A percentile compares a stretch with the other conserved stretches of the same genome.
Evolutionary conservation across 2,888 invertebrate species (phyloP).

Genomic region (Nemurella pictetii): DNA sequence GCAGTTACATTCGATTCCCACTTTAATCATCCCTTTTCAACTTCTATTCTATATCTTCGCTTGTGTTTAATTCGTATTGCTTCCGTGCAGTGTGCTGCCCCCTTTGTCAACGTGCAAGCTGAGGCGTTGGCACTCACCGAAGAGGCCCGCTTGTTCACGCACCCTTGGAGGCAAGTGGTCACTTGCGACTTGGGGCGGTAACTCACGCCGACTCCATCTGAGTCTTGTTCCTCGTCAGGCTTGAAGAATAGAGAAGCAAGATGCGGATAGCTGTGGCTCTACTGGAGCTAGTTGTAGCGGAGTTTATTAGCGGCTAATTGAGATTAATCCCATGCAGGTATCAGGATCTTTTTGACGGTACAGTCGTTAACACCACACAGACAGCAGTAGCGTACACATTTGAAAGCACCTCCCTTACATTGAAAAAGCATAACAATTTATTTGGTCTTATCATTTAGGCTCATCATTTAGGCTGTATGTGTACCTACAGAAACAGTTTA

Average conservation of each 20-base stretch:
- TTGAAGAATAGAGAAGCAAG: conserved; percentile 43
- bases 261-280: conserved; percentile 26
- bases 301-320: not conserved
- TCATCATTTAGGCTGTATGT: no score
- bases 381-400: no score
- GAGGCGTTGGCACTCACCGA: conserved; percentile 64
- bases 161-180: conserved; percentile 69
- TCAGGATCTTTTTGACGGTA: no score
- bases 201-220: conserved; percentile 64
- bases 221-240: conserved; percentile 59
- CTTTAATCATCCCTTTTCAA: no score
- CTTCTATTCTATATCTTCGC: no score
- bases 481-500: no score
- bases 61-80: not conserved
- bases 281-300: not conserved
- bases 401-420: no score
- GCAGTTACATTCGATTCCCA: no score
- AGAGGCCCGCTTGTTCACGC: conserved; percentile 73
- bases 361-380: no score
- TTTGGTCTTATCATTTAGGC: no score
- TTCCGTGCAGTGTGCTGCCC: not conserved
- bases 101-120: no score
- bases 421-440: no score
- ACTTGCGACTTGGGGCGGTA: conserved; percentile 60
- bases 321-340: not conserved